Base-by-base conservation (phyloP, 2,888 invertebrate genomes). In the Cheilosia vulpina region DNA sequence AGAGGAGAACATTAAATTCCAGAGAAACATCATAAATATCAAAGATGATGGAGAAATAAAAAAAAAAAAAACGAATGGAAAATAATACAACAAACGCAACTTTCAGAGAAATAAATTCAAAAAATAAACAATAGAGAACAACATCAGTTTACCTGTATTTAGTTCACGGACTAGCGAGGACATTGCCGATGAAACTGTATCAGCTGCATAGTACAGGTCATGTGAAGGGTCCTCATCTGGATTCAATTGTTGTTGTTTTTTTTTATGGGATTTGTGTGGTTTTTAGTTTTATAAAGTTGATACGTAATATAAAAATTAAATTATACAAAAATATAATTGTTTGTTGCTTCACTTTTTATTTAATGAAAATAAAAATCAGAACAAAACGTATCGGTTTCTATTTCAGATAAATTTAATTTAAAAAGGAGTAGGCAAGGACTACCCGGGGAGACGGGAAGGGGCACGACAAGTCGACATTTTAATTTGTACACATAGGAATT, bases 111-210 rank as follows among this genome's bases (percentile, higher is more conserved):
- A 65, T 13, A 65, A 50, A 50, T 52, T 2, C 4, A 55, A 27
- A 4, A 6, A 21, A n/a, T 62, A 53, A 11, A 17, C 13, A 53
- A 6, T 47, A 62, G 13, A 47, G 60, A 68, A 66, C n/a, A 17
- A n/a, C 50, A 63, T 31, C 69, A 58, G 68, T 66, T 81, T 91
- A 96, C 96, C 97, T 93, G 97, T 97, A 93, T 98, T 98, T 71
- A 99, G 94, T 93, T 99, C 99, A 92, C 97, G 95, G 89, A 99
- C 99, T 89, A 99, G 94, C 31, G 98, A 97, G 43, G 98, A 98
- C 98, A 99, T 99, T 85, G 99, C 99, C 93, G 97, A 97, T 84
- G 99, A 98, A 88, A 99, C 98, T 34, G 98, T 98, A 93, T 99
- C 99, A 55, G 99, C 99, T 58, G 99, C 98, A 90, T 97, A 96